phyloP scores from a whole-genome alignment of 2,888 invertebrate species.

The Ichneumoninae sp. region DNA sequence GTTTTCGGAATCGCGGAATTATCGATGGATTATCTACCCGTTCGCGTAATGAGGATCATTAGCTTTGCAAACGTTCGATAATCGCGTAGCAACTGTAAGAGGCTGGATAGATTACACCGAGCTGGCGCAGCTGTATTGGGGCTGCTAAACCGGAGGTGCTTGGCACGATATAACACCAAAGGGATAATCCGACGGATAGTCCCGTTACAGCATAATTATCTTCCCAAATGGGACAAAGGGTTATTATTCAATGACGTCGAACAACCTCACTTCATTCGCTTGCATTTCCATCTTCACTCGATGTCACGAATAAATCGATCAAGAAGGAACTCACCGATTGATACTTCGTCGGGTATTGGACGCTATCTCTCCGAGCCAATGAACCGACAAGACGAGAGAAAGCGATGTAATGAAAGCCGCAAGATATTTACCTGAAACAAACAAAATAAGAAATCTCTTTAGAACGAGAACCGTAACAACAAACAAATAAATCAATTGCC shows the following conservation, averaged over 20 bases:
- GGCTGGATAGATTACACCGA: conserved; percentile 52
- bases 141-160: neutral
- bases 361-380: conserved; percentile 4
- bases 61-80: conserved; percentile 45
- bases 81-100: conserved; percentile 48
- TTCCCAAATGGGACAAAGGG: neutral
- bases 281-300: neutral
- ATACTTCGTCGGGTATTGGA: conserved; percentile 14
- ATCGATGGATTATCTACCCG: conserved; percentile 29
- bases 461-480: conserved; percentile 11
- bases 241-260: neutral
- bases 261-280: neutral
- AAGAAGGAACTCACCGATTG: conserved; percentile 39
- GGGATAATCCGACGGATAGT: neutral
- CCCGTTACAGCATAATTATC: neutral
- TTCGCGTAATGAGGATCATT: conserved; percentile 61
- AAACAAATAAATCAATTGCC: conserved; percentile 46
- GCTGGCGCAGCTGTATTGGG: conserved; percentile 54
- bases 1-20: neutral
- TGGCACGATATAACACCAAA: neutral
- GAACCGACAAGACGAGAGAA: conserved; percentile 27
- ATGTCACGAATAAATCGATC: neutral
- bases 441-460: conserved; percentile 61
- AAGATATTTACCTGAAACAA: conserved; percentile 78
- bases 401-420: conserved; percentile 26